Base-by-base conservation (phyloP, 92 coral and sea anemone genomes). In the Pocillopora meandrina region DNA sequence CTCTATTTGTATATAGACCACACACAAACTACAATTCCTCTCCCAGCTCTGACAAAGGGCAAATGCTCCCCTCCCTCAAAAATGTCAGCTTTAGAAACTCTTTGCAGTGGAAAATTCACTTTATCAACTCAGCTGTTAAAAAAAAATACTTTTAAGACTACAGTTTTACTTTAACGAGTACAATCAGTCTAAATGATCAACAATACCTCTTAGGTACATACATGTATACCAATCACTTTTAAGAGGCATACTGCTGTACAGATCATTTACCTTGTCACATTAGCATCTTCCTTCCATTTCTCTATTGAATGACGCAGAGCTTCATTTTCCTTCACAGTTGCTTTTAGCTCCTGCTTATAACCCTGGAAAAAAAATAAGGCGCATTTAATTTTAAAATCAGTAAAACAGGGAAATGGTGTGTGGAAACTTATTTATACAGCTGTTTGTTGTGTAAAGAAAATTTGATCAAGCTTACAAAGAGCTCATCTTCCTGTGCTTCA, bases 401-500 rank as follows among this genome's bases (percentile, higher is more conserved):
- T 6, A 20, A 68, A 56, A 8, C 12, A 17, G 21, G 8, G 52
- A 15, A 49, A 12, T 20, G 72, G 72, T 11, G 5, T 26, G 15
- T 18, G 21, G 36, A 20, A 4, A 0, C 13, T 0, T 14, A 47
- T 33, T 76, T 56, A 18, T 12, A 49, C 79, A 19, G 10, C 9
- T 9, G 65, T 20, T 12, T 42, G 49, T 42, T 42, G 49, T 42
- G 19, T 23, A 20, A 20, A 18, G 0, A 13, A 47, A 65, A 60
- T 0, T 12, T 12, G 3, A 52, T n/a, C 57, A 56, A 42, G 52
- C 87, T 78, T 85, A 96, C 98, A 75, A 77, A 42, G 15, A 96
- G 88, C 76, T 96, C 98, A 67, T 92, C 93, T 65, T 96, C 98
- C 77, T 96, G 98, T 36, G 88, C 96, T 76, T 92, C 94, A 68